Base-by-base conservation (phyloP, 2,113 vertebrate genomes). In the Stegastes partitus region DNA sequence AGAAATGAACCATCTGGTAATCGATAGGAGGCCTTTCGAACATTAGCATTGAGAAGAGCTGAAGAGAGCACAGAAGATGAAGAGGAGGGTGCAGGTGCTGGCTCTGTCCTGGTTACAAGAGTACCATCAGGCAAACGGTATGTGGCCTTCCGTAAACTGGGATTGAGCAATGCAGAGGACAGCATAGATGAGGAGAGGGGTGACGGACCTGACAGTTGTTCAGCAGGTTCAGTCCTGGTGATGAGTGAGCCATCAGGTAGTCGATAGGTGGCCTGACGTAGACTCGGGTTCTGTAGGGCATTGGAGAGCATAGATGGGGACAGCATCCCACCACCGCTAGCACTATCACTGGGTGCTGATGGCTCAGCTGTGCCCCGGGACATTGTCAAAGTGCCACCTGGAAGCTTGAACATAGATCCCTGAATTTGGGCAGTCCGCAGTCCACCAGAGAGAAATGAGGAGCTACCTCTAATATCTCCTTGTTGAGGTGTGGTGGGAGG, bases 161-260 rank as follows among this genome's bases (percentile, higher is more conserved):
- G 55, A 78, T 90, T 93, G 18, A 86, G 83, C 4, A 93, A 79
- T 8, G 89, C 79, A 79, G 91, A 87, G 37, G 91, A 92, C 44
- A 94, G 54, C 71, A 88, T 81, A 15, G 91, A 58, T 16, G 91
- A 77, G 9, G 89, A 81, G 8, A 69, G 28, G 15, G 85, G 57
- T 21, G 74, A 64, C 42, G 56, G 61, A 68, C 14, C 56, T 62
- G 79, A 39, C 11, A 64, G 31, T 10, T 65, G 76, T 75, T 86
- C 86, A 66, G 50, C 70, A 73, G 85, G 39, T 91, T 93, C 90
- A 34, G 23, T 89, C 81, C 78, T 90, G 45, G 87, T 91, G 15
- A 94, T 26, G 21, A 94, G 25, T 66, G 94, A 84, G 23, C 92
- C 93, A 87, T 94, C 90, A 14, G 94, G 94, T 66, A 94, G 76